Evolutionary conservation across 2,113 vertebrate species (phyloP).

Genomic region (Corythornis cristatus): DNA sequence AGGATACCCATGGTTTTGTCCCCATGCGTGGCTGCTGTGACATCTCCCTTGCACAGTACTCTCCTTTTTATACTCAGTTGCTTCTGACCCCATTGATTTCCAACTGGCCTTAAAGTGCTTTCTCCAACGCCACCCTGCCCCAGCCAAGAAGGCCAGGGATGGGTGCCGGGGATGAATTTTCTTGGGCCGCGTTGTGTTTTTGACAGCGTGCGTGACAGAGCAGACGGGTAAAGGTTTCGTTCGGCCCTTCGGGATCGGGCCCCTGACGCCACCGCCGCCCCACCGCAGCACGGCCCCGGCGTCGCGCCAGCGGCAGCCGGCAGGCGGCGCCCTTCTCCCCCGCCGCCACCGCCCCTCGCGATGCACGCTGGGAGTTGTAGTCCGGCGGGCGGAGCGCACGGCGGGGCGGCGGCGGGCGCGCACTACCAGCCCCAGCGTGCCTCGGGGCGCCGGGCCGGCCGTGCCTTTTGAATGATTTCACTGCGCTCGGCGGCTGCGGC

Average conservation of each 20-base stretch:
- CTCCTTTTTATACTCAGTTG: rapidly evolving
- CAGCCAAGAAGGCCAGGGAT: too few species aligned
- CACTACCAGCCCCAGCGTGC: background rate
- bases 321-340: background rate
- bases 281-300: background rate
- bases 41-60: rapidly evolving
- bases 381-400: rapidly evolving
- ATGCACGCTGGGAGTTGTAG: background rate
- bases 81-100: background rate
- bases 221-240: too few species aligned
- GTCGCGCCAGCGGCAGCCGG: background rate
- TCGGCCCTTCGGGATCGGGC: background rate
- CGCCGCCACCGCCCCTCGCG: background rate
- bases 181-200: background rate
- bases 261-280: too few species aligned
- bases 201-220: background rate
- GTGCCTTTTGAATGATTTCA: conserved; percentile 80
- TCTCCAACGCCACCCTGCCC: background rate
- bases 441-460: background rate
- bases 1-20: rapidly evolving
- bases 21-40: rapidly evolving
- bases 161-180: too few species aligned
- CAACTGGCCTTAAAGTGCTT: rapidly evolving
- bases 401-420: rapidly evolving
- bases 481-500: conserved; percentile 4